Evolutionary conservation across 2,888 invertebrate species (phyloP).

Genomic region (Cryptus viduatorius): DNA sequence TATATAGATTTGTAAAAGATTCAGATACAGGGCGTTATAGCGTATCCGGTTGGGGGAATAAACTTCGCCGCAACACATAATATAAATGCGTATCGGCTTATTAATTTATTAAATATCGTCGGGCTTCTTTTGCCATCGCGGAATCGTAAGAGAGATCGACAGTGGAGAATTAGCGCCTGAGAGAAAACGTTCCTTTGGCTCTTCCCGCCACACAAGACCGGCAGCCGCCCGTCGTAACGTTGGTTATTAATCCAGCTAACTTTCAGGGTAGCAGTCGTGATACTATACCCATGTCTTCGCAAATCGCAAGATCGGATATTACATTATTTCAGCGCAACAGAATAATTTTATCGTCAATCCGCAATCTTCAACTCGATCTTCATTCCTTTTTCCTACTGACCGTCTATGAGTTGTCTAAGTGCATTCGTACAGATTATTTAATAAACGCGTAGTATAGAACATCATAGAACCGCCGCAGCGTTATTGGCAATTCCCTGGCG

Average conservation of each 20-base stretch:
- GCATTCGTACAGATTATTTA: too few species aligned
- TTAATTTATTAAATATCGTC: conserved; percentile 63
- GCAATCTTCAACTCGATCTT: conserved; percentile 18
- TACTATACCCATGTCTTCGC: not conserved
- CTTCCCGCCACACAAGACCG: conserved; percentile 23
- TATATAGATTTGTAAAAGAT: conserved; percentile 27
- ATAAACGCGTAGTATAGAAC: too few species aligned
- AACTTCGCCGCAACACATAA: conserved; percentile 29
- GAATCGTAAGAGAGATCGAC: conserved; percentile 24
- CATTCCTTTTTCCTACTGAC: conserved; percentile 2
- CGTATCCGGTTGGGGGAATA: conserved; percentile 47
- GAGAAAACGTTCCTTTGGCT: conserved; percentile 52
- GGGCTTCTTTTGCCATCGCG: conserved; percentile 45
- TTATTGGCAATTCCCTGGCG: too few species aligned
- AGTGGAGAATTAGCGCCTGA: conserved; percentile 41
- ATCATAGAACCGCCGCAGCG: too few species aligned
- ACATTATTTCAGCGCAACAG: conserved; percentile 43
- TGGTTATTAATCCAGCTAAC: conserved; percentile 60
- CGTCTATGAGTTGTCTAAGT: too few species aligned
- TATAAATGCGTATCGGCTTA: conserved; percentile 58
- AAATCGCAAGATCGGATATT: conserved; percentile 18
- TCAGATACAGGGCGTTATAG: conserved; percentile 47
- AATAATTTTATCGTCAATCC: conserved; percentile 51
- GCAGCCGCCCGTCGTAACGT: conserved; percentile 55
- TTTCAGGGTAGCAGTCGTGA: conserved; percentile 11